Conservation (phyloP, 2,113 vertebrate species). For the Pygoscelis antarcticus region DNA sequence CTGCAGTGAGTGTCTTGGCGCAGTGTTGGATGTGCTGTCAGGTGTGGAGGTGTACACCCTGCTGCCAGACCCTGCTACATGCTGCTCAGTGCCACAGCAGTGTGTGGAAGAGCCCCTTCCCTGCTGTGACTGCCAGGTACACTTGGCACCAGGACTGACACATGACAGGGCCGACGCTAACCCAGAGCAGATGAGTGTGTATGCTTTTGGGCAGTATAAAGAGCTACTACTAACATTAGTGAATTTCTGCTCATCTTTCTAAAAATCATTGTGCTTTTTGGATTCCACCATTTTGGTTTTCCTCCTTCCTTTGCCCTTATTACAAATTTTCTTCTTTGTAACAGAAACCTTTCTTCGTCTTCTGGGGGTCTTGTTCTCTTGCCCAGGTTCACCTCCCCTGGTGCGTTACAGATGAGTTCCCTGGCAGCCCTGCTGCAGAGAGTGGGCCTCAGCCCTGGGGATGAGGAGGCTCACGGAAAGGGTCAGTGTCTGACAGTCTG, state of each 20-base stretch:
- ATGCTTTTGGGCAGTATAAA: accelerated
- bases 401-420: not conserved
- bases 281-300: accelerated
- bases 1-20: accelerated
- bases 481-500: accelerated
- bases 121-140: accelerated
- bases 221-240: too few species aligned
- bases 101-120: not conserved
- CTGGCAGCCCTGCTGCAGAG: not conserved
- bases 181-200: accelerated
- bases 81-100: not conserved
- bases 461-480: accelerated
- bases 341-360: not conserved
- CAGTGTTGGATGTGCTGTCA: accelerated
- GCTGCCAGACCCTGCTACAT: accelerated
- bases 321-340: not conserved
- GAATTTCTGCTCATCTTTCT: not conserved
- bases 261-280: not conserved
- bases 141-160: not conserved
- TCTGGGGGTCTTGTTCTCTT: not conserved
- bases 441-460: not conserved
- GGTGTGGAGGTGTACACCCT: accelerated
- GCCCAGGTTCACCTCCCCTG: not conserved
- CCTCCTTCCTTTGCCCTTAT: not conserved
- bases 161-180: accelerated